Base-by-base conservation (phyloP, 1,140 invertebrate genomes). In the Daktulosphaira vitifoliae region DNA sequence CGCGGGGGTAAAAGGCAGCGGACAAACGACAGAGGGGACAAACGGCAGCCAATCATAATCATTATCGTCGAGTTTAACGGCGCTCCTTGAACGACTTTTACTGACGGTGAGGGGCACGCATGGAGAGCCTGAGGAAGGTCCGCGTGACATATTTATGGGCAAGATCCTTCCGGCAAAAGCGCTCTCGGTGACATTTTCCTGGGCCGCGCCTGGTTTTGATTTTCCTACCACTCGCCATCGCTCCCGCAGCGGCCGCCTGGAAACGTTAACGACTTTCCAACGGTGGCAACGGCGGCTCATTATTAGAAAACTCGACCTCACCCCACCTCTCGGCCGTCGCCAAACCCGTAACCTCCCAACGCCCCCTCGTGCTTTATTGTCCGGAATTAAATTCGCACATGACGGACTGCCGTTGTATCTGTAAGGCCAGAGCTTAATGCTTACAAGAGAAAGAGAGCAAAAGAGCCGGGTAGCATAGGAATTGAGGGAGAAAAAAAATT, bases 171-270 rank as follows among this genome's bases (percentile, higher is more conserved):
- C 54, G 54, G 54, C 54, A 39, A 59, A 46, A 59, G 54, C 54
- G 54, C 54, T 59, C 54, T 59, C 54, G 54, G 54, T 59, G 54
- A 59, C 54, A 59, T 59, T 59, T 59, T 59, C 54, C 54, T 59
- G 54, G 54, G 42, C 54, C 54, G 39, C 54, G 23, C 54, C 39
- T 26, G 54, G 38, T 59, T 46, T 59, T 38, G 44, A 44, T 59
- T 59, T 59, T 9, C 4, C n/a, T 15, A 2, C 49, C 5, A 22
- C n/a, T 9, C 37, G 20, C 38, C 7, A 4, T n/a, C 7, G n/a
- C 37, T 16, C 22, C 54, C 22, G 39, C 39, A n/a, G 54, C 16
- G 54, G 38, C 20, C 29, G 52, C 39, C 39, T 46, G 54, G 42
- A 59, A 59, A 59, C 54, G 54, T 59, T 59, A 59, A 59, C 54